Evolutionary conservation across 2,888 invertebrate genomes (phyloP), one percentile per base, ranked within the genome.

Genomic region (Cenopis cana): DNA sequence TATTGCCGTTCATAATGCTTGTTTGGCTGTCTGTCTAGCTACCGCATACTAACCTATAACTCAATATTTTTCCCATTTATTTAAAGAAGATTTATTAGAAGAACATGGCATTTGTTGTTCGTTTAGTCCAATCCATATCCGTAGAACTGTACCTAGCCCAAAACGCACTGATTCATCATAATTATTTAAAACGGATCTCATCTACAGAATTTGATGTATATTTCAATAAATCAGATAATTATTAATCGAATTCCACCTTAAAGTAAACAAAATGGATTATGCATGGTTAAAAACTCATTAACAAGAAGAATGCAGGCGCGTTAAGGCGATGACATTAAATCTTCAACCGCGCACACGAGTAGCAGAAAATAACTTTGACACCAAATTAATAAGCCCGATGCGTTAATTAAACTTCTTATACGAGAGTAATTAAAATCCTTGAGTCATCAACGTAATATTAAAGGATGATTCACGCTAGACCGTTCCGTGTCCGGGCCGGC

Each of bases 361-460:
- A 20, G 52, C 36, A 59, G 65, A 70, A 70, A 70, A 70, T 65
- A 41, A 65, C 46, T 60, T 54, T 36, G 46, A 60, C 54, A 18
- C 59, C 46, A 66, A 70, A 66, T 65, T 59, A 69, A 66, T 54
- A 36, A 66, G 46, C 38, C 46, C 20, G 54, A 36, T 54, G 46
- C 33, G 29, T 36, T 59, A 55, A 60, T 70, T 20, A 55, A 66
- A 55, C 20, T 65, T 59, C 59, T 54, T 54, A 60, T 17, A 17
- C 9, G 52, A 55, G 46, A 61, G 54, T 36, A 62, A 52, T 61
- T 46, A 69, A 14, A 36, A 69, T 54, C 20, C 17, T 36, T 18
- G 46, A 61, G 38, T 20, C 24, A 38, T 52, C 52, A 38, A 52
- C 50, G 61, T 49, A 12, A 54, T 38, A 24, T 54, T 17, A 18